Base-by-base conservation (phyloP, 2,888 invertebrate genomes). In the Chrysopilus asiliformis region DNA sequence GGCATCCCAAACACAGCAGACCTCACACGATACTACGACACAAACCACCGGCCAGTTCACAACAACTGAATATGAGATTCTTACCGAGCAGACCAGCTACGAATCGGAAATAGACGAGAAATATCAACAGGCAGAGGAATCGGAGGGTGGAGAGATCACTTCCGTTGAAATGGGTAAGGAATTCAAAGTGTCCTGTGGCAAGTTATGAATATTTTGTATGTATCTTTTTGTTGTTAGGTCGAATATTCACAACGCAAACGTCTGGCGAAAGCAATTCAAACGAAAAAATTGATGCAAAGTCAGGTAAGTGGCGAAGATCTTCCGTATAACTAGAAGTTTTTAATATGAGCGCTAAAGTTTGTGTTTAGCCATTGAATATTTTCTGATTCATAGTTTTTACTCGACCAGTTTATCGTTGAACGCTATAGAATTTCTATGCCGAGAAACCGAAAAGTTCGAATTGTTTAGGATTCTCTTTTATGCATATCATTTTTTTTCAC, bases 41-140 rank as follows among this genome's bases (percentile, higher is more conserved):
- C 60, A 60, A 45, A 58, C 52, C 16, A 60, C 60, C 1, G 38
- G 32, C 12, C 59, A 60, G 45, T 60, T 59, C 39, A 55, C 62
- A 35, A 58, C 60, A 34, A n/a, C n/a, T n/a, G 60, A 62, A 47
- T 60, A 60, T 46, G 62, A 61, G 43, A 60, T 60, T 38, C 46
- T 60, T 39, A 60, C 60, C 16, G 38, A 38, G 6, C 38, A 38
- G 25, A 14, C 32, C 3, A 17, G 20, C 3, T 38, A 38, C 16
- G 61, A 62, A 47, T 58, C 60, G 3, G 62, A 61, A 48, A 59
- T 60, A 32, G 60, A 62, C 34, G 59, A 61, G 38, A 53, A 61
- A 46, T 54, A 52, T 45, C 44, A 47, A 14, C 53, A 54, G 38
- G 51, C 49, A 2, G 58, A 58, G 37, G 48, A 49, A 15, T 41